phyloP scores from a whole-genome alignment of 2,797 vertebrate species.

The Xiphorhynchus erythropygius region DNA sequence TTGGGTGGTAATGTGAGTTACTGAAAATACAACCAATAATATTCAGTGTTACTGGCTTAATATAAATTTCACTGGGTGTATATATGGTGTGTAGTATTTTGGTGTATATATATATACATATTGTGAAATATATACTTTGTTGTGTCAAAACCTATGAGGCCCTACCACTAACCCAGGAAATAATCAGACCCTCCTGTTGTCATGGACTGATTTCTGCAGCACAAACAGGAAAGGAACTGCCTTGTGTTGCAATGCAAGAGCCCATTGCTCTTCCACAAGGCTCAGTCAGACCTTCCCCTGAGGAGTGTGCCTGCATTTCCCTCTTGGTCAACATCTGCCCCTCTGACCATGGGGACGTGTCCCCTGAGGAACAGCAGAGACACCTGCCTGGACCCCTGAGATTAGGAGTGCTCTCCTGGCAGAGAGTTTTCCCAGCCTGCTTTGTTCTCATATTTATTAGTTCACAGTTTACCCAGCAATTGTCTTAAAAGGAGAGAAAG shows the following conservation, averaged over 20 bases:
- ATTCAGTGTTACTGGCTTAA: background rate
- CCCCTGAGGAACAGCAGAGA: background rate
- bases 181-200: background rate
- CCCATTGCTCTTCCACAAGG: background rate
- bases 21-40: background rate
- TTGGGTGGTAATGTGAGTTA: background rate
- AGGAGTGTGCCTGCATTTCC: background rate
- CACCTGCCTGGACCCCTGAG: background rate
- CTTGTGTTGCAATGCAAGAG: background rate
- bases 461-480: background rate
- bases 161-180: background rate
- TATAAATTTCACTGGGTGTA: fast-evolving
- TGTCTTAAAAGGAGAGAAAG: background rate
- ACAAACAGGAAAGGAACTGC: background rate
- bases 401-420: background rate
- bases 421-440: background rate
- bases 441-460: background rate
- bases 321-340: background rate
- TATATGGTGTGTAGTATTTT: background rate
- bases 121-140: background rate
- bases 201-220: fast-evolving
- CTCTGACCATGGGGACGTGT: background rate
- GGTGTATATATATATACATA: background rate
- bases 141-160: background rate
- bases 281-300: background rate